Evolutionary conservation across 2,113 vertebrate genomes (phyloP), one percentile per base, ranked within the genome.

Genomic region (Hemiprocne comata): DNA sequence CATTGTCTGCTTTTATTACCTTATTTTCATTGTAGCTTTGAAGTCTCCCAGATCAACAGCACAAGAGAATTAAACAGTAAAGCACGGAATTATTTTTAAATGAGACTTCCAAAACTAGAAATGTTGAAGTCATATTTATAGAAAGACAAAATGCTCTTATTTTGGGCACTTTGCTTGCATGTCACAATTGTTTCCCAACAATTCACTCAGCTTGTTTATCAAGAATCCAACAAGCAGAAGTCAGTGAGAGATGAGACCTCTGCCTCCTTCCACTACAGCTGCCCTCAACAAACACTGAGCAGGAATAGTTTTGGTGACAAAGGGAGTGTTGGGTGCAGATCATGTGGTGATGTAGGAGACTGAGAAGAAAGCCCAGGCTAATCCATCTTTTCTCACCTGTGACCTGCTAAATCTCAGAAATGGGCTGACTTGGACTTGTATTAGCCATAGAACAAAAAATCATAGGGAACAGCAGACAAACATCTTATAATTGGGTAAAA

Each of bases 1-100:
- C 82, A 91, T 58, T 97, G 96, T 97, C 84, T 93, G 95, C 93
- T 95, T 95, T 97, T 91, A 97, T 97, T 97, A 92, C 89, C 94
- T 90, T 95, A 82, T 93, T 97, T 96, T 93, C 92, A 94, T 69
- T 94, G 78, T 80, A 25, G 40, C 92, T 97, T 95, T 94, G 73
- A 97, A 97, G 81, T 74, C 71, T 96, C 93, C 90, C 93, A 88
- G 61, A 95, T 93, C 90, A 89, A 85, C 89, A 85, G 36, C 88
- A 84, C 81, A 89, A 77, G 85, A 91, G 95, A 96, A 95, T 97
- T 97, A 96, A 93, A 86, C 33, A 87, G 93, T 34, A 93, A 75
- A 80, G 80, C 67, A 57, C 44, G 89, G 87, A 93, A 94, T 95
- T 92, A 57, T 92, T 96, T 97, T 96, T 93, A 81, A 93, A 92